Evolutionary conservation across 2,888 invertebrate genomes (phyloP), one percentile per base, ranked within the genome.

Genomic region (Anodontia alba): DNA sequence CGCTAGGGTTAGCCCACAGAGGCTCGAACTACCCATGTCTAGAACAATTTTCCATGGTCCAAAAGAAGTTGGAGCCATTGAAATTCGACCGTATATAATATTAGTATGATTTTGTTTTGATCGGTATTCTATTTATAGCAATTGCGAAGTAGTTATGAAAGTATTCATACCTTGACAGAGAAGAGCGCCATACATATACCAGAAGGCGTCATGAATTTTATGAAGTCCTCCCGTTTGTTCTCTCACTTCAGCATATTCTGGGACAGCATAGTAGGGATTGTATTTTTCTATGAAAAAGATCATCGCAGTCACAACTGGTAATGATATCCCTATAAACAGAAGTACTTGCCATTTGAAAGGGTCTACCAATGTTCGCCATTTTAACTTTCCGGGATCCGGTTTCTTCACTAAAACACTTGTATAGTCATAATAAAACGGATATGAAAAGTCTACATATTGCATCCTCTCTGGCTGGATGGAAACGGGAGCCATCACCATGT

Each of bases 401-500:
- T 87, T 89, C 74, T 81, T 88, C 69, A 90, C 78, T 10, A 91
- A 62, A 2, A 90, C 86, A 1, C 87, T 87, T 10, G 88, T 86
- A 54, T 84, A 84, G 72, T 91, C 91, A 36, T 84, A 87, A 78
- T 76, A 87, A 74, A 86, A 98, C 0, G 98, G 98, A 0, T 98
- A 97, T 1, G 98, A 97, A 90, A 97, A 98, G 93, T 98, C 98
- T 0, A 98, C 96, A 0, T 97, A 97, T 94, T 97, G 97, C 92
- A 98, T 97, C 49, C 97, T 95, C 87, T 98, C 98, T 0, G 98
- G 97, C 2, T 98, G 98, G 97, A 98, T 98, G 10, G 97, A 97
- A 49, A 98, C 94, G 0, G 98, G 97, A 0, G 97, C 97, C 0
- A 98, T 96, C 0, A 97, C 97, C 68, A 98, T 96, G 92, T 98